A percentile compares a stretch with the other conserved stretches of the same genome.
phyloP scores from a whole-genome alignment of 2,113 vertebrate species.

The Podarcis cretensis region DNA sequence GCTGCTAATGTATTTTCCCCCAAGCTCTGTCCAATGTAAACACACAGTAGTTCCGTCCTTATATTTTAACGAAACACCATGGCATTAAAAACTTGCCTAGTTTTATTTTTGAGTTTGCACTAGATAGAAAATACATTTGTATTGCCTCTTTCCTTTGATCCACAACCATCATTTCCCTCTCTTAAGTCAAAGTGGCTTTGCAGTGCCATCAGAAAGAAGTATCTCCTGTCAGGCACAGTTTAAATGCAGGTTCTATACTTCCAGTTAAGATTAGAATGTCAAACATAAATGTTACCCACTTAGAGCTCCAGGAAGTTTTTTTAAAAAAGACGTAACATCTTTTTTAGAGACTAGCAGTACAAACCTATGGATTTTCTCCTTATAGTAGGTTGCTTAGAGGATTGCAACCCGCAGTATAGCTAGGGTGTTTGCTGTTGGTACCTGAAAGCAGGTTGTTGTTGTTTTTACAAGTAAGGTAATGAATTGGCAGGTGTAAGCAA shows the following conservation, averaged over 20 bases:
- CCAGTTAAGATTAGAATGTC: conserved; percentile 3
- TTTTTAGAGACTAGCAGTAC: not conserved
- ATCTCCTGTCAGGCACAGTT: conserved; percentile 6
- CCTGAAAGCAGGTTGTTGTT: not conserved
- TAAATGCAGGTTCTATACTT: conserved; percentile 4
- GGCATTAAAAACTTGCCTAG: conserved; percentile 59
- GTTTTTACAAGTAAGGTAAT: not conserved
- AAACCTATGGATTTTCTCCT: not conserved
- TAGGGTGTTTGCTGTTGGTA: not conserved
- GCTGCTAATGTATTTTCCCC: conserved; percentile 51
- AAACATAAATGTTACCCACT: conserved; percentile 48
- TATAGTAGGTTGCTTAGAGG: not conserved
- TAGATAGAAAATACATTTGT: conserved; percentile 54
- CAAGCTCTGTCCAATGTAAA: conserved; percentile 60
- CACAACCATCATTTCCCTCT: conserved; percentile 15
- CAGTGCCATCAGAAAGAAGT: conserved; percentile 4
- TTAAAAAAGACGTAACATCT: not conserved
- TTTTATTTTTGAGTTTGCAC: conserved; percentile 60
- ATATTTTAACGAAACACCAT: conserved; percentile 66
- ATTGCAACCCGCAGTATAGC: not conserved
- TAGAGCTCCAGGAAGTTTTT: conserved; percentile 30
- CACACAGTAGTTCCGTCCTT: conserved; percentile 33
- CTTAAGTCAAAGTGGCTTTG: conserved; percentile 38
- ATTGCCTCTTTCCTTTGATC: conserved; percentile 38
- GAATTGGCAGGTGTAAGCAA: conserved; percentile 12